A percentile compares a stretch with the other conserved stretches of the same genome.
Evolutionary conservation across 2,113 vertebrate genomes (phyloP).

Genomic region (Perognathus longimembris): DNA sequence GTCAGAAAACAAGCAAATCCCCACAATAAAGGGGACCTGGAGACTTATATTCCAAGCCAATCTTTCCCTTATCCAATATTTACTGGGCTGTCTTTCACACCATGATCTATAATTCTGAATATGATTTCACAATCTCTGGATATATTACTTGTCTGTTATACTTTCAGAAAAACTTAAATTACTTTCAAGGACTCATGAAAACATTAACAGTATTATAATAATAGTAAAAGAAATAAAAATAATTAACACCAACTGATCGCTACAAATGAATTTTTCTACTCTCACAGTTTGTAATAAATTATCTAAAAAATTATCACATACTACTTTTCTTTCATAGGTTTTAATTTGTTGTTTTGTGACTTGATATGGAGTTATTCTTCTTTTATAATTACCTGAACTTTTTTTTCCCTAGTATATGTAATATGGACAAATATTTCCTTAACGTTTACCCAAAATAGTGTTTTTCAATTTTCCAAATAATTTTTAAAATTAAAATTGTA

Average conservation of each 20-base stretch:
- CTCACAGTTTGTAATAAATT: not conserved
- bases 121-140: not conserved
- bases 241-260: slow-evolving; percentile 20
- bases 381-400: not conserved
- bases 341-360: slow-evolving; percentile 3
- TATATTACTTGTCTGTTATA: not conserved
- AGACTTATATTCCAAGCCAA: not conserved
- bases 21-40: not conserved
- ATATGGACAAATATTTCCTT: not conserved
- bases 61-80: not conserved
- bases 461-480: not conserved
- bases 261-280: not conserved
- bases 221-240: not conserved
- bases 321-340: not conserved
- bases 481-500: not conserved
- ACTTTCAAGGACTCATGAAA: not conserved
- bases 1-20: not conserved
- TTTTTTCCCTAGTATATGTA: not conserved
- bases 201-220: not conserved
- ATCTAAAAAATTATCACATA: not conserved
- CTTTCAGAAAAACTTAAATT: slow-evolving; percentile 10
- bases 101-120: not conserved
- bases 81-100: not conserved
- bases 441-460: not conserved
- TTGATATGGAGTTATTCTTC: not conserved